Evolutionary conservation across 2,113 vertebrate genomes (phyloP), one percentile per base, ranked within the genome.

Genomic region (Suricata suricatta): DNA sequence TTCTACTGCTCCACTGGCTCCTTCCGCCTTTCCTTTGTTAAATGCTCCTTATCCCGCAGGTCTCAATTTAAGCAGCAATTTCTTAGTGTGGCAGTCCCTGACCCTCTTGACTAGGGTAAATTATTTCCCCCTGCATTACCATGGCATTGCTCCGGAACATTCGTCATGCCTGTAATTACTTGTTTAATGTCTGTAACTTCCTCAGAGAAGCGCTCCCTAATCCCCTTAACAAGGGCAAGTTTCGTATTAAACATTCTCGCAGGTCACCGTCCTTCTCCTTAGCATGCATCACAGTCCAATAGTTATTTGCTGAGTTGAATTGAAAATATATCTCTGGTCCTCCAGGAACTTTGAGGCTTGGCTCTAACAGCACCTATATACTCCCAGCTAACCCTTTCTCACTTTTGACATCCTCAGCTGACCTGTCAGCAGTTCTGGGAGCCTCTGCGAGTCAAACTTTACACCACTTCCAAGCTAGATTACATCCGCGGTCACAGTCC

Each of bases 141-240:
- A 52, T 12, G 35, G n/a, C 41, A 3, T 60, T 11, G 12, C 64
- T 87, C 41, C 17, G 10, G 0, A 57, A 90, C 27, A 64, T n/a
- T 83, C 80, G 69, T 92, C 87, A 81, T 63, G 21, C 68, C 50
- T 68, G 63, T 69, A 84, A 93, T 92, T 87, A 80, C 50, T 83
- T 57, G 47, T 69, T 84, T 60, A 91, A 93, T 35, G 50, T 50
- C 95, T 95, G 76, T 63, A 93, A 50, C 54, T 97, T 96, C 77
- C 90, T 93, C 13, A 60, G 44, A 47, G 38, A 82, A 29, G 27
- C 41, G 72, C 63, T 81, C 60, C 29, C 31, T 88, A 88, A 81
- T 81, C 63, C 74, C 21, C 74, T 52, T 77, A 79, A 92, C 84
- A 90, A 76, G 63, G 9, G n/a, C 57, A 95, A 82, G 68, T 47